Base-by-base conservation (phyloP, 2,888 invertebrate species). In the Pristionchus maxplancki region DNA sequence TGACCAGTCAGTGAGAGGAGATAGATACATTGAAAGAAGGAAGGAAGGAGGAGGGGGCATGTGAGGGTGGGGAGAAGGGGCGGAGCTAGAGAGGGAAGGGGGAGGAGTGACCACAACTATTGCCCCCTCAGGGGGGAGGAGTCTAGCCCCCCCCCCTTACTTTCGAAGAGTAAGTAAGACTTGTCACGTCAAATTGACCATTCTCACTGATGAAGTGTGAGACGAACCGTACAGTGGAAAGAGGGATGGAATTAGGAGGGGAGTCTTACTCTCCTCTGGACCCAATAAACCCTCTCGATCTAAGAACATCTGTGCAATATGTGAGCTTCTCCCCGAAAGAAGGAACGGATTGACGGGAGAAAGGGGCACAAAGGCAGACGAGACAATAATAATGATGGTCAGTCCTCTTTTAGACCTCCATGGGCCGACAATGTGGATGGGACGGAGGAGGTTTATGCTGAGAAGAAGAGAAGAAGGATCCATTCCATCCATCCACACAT, bases 241-340 rank as follows among this genome's bases (percentile, higher is more conserved):
- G 78, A 48, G 71, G 40, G 64, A 64, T 34, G 64, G 31, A 34
- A 64, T 28, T 31, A 64, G 71, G 37, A 37, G 9, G 11, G 13
- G 8, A 37, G 71, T 24, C 4, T 37, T 28, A 78, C 11, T 48
- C n/a, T 15, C 31, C 67, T 78, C 44, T 78, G 44, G 78, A 78
- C 78, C 78, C 44, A 78, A 78, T 78, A 78, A 78, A 78, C 31
- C 6, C 44, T 48, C 40, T 44, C 78, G 78, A 48, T 78, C 78
- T 78, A 78, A 78, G 78, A 78, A 78, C 78, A 78, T 78, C 78
- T 78, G 78, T 78, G 78, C 78, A 78, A 78, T 78, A 78, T 78
- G 78, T 48, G 78, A 28, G 78, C 40, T 44, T 40, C 44, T 24
- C 40, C 78, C 44, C 44, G 78, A 78, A n/a, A 78, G 44, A 24